Base-by-base conservation (phyloP, 2,113 vertebrate species). In the Oreochromis tanganicae region DNA sequence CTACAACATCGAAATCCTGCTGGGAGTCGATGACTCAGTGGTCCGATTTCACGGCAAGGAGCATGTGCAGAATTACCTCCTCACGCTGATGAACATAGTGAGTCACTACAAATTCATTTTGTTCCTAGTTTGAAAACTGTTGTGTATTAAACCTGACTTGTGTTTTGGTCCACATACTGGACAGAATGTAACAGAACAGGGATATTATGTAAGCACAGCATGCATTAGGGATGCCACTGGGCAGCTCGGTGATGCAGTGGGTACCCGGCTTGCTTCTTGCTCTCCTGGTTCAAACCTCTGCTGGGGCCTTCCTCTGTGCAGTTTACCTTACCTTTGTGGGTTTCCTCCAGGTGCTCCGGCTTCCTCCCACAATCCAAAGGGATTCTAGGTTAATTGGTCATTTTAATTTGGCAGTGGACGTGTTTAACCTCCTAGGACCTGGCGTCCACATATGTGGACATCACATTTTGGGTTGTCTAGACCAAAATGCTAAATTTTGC, bases 11-110 rank as follows among this genome's bases (percentile, higher is more conserved):
- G 99, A 99, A 91, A 97, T 99, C 90, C 97, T 99, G 36, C 96
- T 99, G 78, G 98, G 98, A 0, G 99, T 99, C 24, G 99, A 99
- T 1, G 98, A 99, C 95, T 99, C 98, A 0, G 99, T 99, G 1
- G 98, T 99, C 71, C 97, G 99, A 2, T 99, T 99, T 92, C 99
- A 99, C 0, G 98, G 98, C 89, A 99, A 99, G 89, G 98, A 99
- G 87, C 98, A 99, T 0, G 99, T 99, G n/a, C 98, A 99, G 82
- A 99, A 99, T 95, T 99, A 99, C 96, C 97, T 99, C 46, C 97
- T 99, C 52, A 99, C 99, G 17, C 97, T 99, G 78, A 99, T 99
- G 99, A 99, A 99, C 92, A 99, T 99, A 2, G 99, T 99, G 93
- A 98, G 99, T 91, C 32, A 5, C 43, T 7, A 2, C 4, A 48